phyloP scores from a whole-genome alignment of 2,797 vertebrate species.

The Morelia viridis region DNA sequence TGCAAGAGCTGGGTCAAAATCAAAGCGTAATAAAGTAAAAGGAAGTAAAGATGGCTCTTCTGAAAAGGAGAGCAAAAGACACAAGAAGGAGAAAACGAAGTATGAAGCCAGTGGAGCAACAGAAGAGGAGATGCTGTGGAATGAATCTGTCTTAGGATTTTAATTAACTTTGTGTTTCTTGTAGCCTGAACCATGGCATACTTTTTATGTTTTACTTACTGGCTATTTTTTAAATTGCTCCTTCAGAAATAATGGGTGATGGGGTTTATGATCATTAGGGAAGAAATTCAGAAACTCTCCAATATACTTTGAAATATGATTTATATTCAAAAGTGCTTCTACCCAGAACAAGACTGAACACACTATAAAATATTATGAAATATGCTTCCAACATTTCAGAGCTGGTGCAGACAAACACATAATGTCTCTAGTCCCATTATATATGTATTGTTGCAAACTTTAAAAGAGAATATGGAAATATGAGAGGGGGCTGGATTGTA shows the following conservation, averaged over 20 bases:
- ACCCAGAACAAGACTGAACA: slow-evolving; percentile 5
- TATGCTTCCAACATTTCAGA: slow-evolving; percentile 40
- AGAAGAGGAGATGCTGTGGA: slow-evolving; percentile 89
- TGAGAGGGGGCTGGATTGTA: slow-evolving; percentile 26
- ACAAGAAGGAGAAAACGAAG: slow-evolving; percentile 78
- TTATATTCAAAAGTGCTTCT: background rate
- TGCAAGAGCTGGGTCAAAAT: slow-evolving; percentile 61
- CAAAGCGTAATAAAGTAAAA: slow-evolving; percentile 56
- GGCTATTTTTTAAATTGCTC: background rate
- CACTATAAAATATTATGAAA: background rate
- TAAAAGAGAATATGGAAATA: slow-evolving; percentile 26
- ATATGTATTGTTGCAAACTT: slow-evolving; percentile 15
- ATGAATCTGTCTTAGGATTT: slow-evolving; percentile 84
- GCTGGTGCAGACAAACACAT: background rate
- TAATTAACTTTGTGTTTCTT: slow-evolving; percentile 57
- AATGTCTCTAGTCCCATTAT: fast-evolving
- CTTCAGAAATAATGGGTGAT: background rate
- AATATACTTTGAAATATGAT: background rate
- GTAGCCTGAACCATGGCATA: background rate
- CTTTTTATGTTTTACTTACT: background rate
- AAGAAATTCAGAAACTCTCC: background rate
- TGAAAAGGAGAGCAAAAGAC: slow-evolving; percentile 67
- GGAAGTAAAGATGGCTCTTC: slow-evolving; percentile 43
- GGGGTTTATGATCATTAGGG: background rate
- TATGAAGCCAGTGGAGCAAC: slow-evolving; percentile 73